These are phyloP conservation scores for Junco hyemalis DNA, from an alignment of 2,113 vertebrate species.

Conservation along the genomic window DNA sequence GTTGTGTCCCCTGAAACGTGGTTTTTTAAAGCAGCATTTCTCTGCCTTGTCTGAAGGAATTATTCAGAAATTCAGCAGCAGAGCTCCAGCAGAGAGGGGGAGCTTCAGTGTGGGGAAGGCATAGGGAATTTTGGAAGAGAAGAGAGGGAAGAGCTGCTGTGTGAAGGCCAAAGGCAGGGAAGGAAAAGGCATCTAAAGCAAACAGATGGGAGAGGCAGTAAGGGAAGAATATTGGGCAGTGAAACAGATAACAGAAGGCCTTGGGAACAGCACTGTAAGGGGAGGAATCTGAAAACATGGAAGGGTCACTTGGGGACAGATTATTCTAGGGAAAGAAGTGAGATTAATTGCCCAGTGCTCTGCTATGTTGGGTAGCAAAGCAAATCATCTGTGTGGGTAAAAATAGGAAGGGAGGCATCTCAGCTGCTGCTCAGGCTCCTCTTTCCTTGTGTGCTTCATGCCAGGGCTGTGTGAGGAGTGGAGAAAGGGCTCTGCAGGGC, in stretches of 20 bases:
- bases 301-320: slow-evolving; percentile 21
- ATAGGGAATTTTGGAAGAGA: background rate
- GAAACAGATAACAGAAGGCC: background rate
- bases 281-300: background rate
- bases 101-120: background rate
- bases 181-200: background rate
- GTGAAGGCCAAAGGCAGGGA: background rate
- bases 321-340: background rate
- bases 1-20: background rate
- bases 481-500: background rate
- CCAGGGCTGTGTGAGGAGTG: background rate
- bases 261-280: background rate
- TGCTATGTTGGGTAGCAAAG: background rate
- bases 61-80: background rate
- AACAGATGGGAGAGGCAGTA: background rate
- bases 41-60: background rate
- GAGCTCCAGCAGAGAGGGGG: background rate
- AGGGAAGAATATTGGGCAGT: background rate
- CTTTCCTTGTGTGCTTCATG: background rate
- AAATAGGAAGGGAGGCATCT: background rate
- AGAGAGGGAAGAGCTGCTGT: background rate
- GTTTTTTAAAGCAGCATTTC: background rate
- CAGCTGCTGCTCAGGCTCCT: background rate
- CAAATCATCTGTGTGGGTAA: slow-evolving; percentile 1
- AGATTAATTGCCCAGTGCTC: background rate